phyloP scores from a whole-genome alignment of 2,797 vertebrate species.

The Sebastes kiyomatsui region DNA sequence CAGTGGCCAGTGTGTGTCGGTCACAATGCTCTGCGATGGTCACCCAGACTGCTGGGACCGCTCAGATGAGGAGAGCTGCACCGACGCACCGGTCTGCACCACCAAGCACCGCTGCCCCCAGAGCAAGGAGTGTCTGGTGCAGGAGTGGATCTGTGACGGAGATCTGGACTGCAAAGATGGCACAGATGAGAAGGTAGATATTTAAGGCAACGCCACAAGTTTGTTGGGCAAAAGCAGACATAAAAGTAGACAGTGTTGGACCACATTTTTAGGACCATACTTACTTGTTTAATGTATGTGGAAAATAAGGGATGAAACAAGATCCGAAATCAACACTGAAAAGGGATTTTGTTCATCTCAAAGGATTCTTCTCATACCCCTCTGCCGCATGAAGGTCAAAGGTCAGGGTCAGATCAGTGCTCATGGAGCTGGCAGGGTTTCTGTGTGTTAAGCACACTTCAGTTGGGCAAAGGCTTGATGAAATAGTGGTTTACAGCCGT shows the following conservation, averaged over 20 bases:
- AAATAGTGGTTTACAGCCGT: not conserved
- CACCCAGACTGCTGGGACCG: constrained; percentile 87
- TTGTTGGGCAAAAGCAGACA: not conserved
- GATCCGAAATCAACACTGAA: not conserved
- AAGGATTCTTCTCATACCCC: not conserved
- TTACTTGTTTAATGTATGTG: not conserved
- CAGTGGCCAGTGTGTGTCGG: constrained; percentile 87
- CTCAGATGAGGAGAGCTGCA: constrained; percentile 89
- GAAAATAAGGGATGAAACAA: not conserved
- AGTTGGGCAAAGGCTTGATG: not conserved
- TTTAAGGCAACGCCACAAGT: not conserved
- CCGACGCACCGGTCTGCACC: constrained; percentile 69
- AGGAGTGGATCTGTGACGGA: constrained; percentile 91
- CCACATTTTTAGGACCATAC: not conserved
- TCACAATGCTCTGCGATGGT: constrained; percentile 86
- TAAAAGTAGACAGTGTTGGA: not conserved
- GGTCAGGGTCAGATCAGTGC: not conserved
- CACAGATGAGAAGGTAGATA: constrained; percentile 88
- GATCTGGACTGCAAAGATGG: constrained; percentile 88
- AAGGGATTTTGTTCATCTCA: not conserved
- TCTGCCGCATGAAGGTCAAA: not conserved
- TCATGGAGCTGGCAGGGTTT: not conserved
- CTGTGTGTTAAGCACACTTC: not conserved
- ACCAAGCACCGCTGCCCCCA: constrained; percentile 80
- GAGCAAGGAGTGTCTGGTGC: constrained; percentile 87